Percentiles rank a stretch among this genome's conserved stretches.
Conservation (phyloP, 2,113 vertebrate species). For the Gulo gulo region DNA sequence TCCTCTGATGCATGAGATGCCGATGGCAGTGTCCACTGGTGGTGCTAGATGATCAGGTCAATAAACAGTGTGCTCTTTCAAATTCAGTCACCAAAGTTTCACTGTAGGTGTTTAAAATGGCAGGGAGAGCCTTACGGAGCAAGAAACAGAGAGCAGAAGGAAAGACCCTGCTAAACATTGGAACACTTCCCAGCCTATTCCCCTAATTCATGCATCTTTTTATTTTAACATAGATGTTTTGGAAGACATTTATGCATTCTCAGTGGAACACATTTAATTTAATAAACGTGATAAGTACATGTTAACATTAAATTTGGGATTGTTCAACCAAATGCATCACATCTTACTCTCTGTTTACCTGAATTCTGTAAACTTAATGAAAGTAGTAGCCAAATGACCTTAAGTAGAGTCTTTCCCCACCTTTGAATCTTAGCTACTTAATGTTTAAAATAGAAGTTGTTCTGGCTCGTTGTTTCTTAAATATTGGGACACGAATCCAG, state of each 20-base stretch:
- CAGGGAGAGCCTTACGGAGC: neutral
- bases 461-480: neutral
- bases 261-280: too few species aligned
- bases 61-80: too few species aligned
- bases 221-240: neutral
- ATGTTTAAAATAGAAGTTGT: neutral
- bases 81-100: neutral
- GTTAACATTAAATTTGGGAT: neutral
- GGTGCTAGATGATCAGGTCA: too few species aligned
- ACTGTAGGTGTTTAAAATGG: neutral
- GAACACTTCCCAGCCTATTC: neutral
- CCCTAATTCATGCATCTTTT: neutral
- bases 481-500: neutral
- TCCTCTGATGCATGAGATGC: neutral
- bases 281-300: neutral
- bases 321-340: neutral
- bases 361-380: neutral
- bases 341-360: neutral
- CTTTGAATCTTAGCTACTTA: neutral
- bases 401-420: neutral
- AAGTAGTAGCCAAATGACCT: neutral
- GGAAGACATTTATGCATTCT: neutral
- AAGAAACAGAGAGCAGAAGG: neutral
- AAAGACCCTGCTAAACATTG: neutral
- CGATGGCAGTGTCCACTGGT: neutral